Percentiles rank a stretch among this genome's conserved stretches.
Conservation (phyloP, 2,113 vertebrate species). For the Propithecus coquereli region DNA sequence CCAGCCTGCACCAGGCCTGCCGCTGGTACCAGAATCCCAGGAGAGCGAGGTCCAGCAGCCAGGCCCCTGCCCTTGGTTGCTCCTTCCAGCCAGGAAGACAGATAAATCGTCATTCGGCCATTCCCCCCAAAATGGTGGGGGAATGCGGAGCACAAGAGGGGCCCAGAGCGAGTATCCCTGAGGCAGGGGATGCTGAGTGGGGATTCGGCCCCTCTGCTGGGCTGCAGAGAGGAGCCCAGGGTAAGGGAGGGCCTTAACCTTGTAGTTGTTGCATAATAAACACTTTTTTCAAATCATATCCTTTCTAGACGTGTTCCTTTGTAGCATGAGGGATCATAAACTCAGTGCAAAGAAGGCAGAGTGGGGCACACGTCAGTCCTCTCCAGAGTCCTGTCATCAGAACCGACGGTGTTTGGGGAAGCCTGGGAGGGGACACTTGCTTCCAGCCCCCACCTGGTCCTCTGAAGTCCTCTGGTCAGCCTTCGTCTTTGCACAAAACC, state of each 20-base stretch:
- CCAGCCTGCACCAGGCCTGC: neutral
- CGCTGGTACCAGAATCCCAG: neutral
- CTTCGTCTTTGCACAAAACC: neutral
- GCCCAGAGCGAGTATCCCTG: neutral
- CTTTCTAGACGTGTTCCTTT: neutral
- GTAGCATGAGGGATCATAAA: neutral
- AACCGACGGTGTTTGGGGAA: neutral
- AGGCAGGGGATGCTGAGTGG: rapidly evolving
- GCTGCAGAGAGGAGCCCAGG: neutral
- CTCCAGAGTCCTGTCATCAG: neutral
- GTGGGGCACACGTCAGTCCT: rapidly evolving
- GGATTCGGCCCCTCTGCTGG: neutral
- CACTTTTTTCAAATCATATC: neutral
- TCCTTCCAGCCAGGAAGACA: neutral
- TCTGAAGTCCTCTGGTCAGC: neutral
- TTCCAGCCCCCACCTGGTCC: neutral
- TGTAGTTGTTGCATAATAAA: neutral
- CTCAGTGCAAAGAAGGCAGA: neutral
- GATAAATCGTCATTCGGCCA: neutral
- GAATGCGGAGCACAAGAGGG: neutral
- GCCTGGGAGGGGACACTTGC: rapidly evolving
- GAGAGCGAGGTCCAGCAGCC: neutral
- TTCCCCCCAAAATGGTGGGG: neutral
- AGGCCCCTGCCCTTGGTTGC: neutral
- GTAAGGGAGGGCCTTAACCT: neutral